phyloP scores from a whole-genome alignment of 2,113 vertebrate species.

The Onychostoma macrolepis region DNA sequence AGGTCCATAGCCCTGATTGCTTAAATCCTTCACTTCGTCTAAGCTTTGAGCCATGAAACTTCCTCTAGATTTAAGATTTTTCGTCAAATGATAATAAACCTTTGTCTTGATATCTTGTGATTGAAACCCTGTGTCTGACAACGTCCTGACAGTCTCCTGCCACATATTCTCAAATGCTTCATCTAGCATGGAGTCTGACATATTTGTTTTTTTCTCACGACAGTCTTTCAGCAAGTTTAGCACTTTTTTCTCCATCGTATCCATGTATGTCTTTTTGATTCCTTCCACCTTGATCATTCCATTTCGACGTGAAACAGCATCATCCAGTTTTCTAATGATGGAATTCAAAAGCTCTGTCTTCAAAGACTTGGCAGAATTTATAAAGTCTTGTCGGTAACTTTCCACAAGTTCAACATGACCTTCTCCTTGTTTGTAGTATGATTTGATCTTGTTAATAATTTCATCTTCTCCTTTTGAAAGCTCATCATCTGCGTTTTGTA shows the following conservation, averaged over 20 bases:
- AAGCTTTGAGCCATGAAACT: too few relatives aligned
- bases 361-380: constrained; percentile 52
- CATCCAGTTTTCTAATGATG: neutral
- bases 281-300: constrained; percentile 38
- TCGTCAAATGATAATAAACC: too few relatives aligned
- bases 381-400: constrained; percentile 68
- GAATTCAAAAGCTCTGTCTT: constrained; percentile 51
- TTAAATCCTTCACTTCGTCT: too few relatives aligned
- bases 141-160: constrained; percentile 6
- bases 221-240: constrained; percentile 44
- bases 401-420: constrained; percentile 55
- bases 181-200: constrained; percentile 26
- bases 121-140: neutral
- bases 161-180: constrained; percentile 72
- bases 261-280: constrained; percentile 51
- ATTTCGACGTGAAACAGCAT: constrained; percentile 18
- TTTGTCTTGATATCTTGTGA: too few relatives aligned
- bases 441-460: constrained; percentile 30
- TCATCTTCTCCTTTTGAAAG: neutral
- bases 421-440: constrained; percentile 63
- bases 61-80: too few relatives aligned
- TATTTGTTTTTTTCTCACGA: constrained; percentile 37
- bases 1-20: too few relatives aligned
- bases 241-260: constrained; percentile 60
- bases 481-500: neutral